Evolutionary conservation across 2,797 vertebrate species (phyloP).

Genomic region (Periophthalmus magnuspinnatus): DNA sequence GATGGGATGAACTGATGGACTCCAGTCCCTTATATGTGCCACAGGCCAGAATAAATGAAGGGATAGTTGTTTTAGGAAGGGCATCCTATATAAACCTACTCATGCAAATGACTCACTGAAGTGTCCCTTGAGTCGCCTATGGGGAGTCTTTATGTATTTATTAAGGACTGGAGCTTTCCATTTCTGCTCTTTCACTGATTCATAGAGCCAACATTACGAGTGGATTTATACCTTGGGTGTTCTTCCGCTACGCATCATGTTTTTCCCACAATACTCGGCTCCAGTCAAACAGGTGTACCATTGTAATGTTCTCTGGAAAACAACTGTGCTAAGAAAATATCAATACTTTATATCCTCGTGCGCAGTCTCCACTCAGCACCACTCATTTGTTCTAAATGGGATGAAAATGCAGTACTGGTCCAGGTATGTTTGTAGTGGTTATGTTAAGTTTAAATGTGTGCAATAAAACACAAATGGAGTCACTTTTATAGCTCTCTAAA

Average conservation of each 20-base stretch:
- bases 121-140: background rate
- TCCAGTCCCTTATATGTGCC: background rate
- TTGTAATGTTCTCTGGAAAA: slow-evolving; percentile 26
- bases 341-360: slow-evolving; percentile 21
- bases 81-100: slow-evolving; percentile 23
- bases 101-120: background rate
- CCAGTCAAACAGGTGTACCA: slow-evolving; percentile 25
- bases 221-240: slow-evolving; percentile 12
- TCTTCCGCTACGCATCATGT: slow-evolving; percentile 3
- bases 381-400: slow-evolving; percentile 30
- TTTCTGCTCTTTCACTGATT: background rate
- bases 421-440: slow-evolving; percentile 38
- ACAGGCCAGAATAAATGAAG: slow-evolving; percentile 1
- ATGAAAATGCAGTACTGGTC: slow-evolving; percentile 39
- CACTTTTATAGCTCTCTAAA: slow-evolving; percentile 52
- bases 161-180: background rate
- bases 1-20: background rate
- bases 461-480: slow-evolving; percentile 52
- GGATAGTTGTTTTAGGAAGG: background rate
- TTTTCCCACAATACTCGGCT: slow-evolving; percentile 4
- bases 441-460: slow-evolving; percentile 13
- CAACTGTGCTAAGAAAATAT: slow-evolving; percentile 15
- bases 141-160: background rate
- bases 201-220: slow-evolving; percentile 18
- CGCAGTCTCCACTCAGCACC: slow-evolving; percentile 34